Base-by-base conservation (phyloP, 2,113 vertebrate species). In the Melanotaenia duboulayi region DNA sequence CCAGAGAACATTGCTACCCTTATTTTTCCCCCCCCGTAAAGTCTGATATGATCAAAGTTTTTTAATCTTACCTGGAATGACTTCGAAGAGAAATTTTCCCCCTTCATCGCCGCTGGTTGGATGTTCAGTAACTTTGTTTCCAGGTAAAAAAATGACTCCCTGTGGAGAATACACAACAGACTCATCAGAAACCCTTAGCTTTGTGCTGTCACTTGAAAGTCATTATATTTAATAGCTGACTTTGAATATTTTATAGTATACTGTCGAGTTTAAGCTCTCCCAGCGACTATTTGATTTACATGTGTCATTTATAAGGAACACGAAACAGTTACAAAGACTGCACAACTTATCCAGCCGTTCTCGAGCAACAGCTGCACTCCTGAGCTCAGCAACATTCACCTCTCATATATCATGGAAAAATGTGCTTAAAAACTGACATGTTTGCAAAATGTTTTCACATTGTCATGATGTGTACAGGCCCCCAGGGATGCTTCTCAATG, bases 41-140 rank as follows among this genome's bases (percentile, higher is more conserved):
- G 42, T 71, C 44, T 39, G 46, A 62, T 56, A 4, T n/a, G 11
- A 46, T 73, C 39, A 17, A 44, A 25, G 55, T 42, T 44, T 20
- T 40, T 48, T 63, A 19, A 44, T 65, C 93, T 67, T 97, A 99
- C 98, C 98, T 96, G 98, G 94, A 94, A 96, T 78, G 82, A 99
- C 94, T 95, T 99, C 97, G 78, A 99, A 99, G 79, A 99, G 96
- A 89, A 96, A 99, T 88, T 97, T 99, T 20, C 96, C 97, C 20
- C 95, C 95, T 58, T 95, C 97, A 69, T 99, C 98, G 48, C 97
- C 94, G 87, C 93, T 97, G 92, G 89, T 95, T 16, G 95, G 92
- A 92, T 99, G 97, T 56, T 99, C 98, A n/a, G 93, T 87, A 42
- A 99, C 96, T 94, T 94, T 96, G 94, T 99, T 99, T 87, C 97